Evolutionary conservation across 2,113 vertebrate species (phyloP).

Genomic region (Lepidothrix coronata): DNA sequence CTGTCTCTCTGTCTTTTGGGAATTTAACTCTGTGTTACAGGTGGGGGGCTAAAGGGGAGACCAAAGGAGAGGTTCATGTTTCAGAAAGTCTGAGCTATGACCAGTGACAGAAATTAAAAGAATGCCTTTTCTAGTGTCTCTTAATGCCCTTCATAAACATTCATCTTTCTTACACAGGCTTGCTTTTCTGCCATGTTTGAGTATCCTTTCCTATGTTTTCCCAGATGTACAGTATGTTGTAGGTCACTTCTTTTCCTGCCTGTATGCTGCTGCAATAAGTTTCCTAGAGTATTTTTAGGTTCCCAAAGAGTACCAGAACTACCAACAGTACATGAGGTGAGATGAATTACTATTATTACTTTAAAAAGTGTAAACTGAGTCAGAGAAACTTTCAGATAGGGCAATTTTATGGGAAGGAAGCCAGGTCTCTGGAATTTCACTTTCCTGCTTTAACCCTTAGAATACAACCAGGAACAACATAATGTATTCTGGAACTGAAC

Average conservation of each 20-base stretch:
- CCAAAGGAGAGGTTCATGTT: neutral
- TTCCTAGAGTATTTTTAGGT: neutral
- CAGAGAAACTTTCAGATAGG: neutral
- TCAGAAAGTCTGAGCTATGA: neutral
- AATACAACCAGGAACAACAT: constrained; percentile 10
- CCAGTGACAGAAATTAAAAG: neutral
- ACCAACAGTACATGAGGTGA: fast-evolving
- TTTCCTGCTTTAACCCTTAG: constrained; percentile 11
- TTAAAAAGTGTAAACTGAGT: neutral
- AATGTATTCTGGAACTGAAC: constrained; percentile 25
- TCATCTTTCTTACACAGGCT: neutral
- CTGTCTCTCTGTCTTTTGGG: neutral
- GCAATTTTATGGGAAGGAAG: neutral
- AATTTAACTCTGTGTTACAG: neutral
- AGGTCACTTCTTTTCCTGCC: neutral
- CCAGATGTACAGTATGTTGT: neutral
- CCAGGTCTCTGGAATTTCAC: neutral
- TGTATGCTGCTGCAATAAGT: neutral
- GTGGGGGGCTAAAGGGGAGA: fast-evolving
- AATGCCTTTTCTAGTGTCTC: neutral
- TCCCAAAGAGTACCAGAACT: neutral
- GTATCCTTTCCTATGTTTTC: neutral
- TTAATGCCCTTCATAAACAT: neutral
- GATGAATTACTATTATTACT: neutral
- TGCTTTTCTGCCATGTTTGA: neutral